These are phyloP conservation scores for Cephalopholis sonnerati DNA, from an alignment of 2,113 vertebrate genomes.

Conservation along the genomic window DNA sequence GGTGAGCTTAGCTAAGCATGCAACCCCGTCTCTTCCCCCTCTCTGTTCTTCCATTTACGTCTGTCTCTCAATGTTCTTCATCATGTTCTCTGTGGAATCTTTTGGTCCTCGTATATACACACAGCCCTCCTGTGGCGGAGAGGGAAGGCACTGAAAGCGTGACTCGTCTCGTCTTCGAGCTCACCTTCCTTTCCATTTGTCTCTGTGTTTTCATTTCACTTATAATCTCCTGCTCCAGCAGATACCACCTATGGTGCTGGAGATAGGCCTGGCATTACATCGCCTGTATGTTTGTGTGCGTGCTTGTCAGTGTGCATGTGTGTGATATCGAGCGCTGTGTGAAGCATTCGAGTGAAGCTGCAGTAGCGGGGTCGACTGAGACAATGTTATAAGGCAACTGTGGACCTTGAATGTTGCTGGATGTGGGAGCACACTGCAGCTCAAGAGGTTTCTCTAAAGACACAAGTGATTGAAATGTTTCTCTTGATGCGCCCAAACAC, in stretches of 20 bases:
- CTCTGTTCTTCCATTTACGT: slow-evolving; percentile 3
- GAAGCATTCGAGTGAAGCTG: slow-evolving; percentile 21
- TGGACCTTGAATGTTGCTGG: slow-evolving; percentile 27
- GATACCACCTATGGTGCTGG: slow-evolving; percentile 33
- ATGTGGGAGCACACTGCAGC: neutral
- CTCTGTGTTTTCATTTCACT: slow-evolving; percentile 47
- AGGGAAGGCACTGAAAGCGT: neutral
- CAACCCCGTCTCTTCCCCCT: neutral
- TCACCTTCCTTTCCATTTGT: slow-evolving; percentile 44
- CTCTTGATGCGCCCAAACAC: slow-evolving; percentile 4
- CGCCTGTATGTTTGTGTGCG: slow-evolving; percentile 5
- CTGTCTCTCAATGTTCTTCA: neutral
- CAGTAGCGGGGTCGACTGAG: neutral
- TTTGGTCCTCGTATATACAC: neutral
- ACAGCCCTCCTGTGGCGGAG: neutral
- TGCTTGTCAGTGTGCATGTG: neutral
- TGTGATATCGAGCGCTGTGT: slow-evolving; percentile 32
- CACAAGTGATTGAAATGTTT: slow-evolving; percentile 17
- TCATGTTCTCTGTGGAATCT: slow-evolving; percentile 10
- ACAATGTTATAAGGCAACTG: neutral
- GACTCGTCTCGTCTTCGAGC: slow-evolving; percentile 2
- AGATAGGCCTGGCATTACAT: slow-evolving; percentile 22
- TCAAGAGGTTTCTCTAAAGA: slow-evolving; percentile 19
- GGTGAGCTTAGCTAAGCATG: slow-evolving; percentile 41
- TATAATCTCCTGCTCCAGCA: slow-evolving; percentile 26